These are phyloP conservation scores for Falco berigora DNA, from an alignment of 2,797 vertebrate genomes.

Conservation along the genomic window DNA sequence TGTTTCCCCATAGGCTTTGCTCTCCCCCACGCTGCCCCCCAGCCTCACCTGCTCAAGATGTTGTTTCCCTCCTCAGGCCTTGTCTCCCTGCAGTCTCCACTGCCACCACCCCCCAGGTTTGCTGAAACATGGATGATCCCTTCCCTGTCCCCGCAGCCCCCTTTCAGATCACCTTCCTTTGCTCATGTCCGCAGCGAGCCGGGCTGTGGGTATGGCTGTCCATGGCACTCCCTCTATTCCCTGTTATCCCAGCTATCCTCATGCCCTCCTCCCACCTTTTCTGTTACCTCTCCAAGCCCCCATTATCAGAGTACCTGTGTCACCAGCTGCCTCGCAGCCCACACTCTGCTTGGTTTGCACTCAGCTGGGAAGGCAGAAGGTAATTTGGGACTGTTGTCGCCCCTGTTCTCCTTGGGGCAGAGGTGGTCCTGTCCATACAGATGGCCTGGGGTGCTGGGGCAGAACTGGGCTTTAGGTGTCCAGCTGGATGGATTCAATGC, in stretches of 20 bases:
- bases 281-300: too few species aligned
- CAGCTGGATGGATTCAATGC: not conserved
- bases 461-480: not conserved
- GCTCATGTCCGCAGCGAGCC: not conserved
- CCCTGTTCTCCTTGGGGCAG: rapidly evolving
- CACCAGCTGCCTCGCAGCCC: too few species aligned
- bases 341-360: not conserved
- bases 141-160: too few species aligned
- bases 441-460: too few species aligned
- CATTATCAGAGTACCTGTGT: too few species aligned
- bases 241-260: not conserved
- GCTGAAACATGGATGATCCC: not conserved
- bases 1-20: not conserved
- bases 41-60: too few species aligned
- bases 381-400: too few species aligned
- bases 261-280: not conserved
- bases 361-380: not conserved
- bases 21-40: not conserved
- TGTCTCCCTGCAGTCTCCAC: too few species aligned
- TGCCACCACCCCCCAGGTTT: too few species aligned
- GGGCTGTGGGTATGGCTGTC: not conserved
- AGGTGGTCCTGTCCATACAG: not conserved
- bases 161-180: not conserved
- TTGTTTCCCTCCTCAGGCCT: too few species aligned
- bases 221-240: not conserved